phyloP scores from a whole-genome alignment of 2,888 invertebrate species.

The Opisthograptis luteolata region DNA sequence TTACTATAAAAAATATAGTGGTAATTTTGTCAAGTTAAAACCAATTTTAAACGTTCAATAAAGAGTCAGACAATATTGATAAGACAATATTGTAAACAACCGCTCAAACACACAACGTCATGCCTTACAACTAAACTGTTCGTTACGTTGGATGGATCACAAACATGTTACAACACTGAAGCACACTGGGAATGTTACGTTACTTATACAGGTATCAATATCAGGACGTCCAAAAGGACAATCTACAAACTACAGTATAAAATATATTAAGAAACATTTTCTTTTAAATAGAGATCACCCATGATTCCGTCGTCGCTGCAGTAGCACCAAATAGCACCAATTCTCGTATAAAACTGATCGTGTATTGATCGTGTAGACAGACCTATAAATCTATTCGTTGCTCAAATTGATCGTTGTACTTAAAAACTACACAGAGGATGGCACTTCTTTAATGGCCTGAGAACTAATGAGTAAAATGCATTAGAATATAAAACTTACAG shows the following conservation, averaged over 20 bases:
- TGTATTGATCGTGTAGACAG: constrained; percentile 43
- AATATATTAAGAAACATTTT: constrained; percentile 76
- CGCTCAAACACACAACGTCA: constrained; percentile 73
- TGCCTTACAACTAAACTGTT: constrained; percentile 72
- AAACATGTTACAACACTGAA: constrained; percentile 81
- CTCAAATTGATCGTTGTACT: constrained; percentile 70
- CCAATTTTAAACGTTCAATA: constrained; percentile 10
- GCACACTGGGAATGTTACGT: constrained; percentile 82
- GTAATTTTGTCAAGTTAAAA: too few species aligned
- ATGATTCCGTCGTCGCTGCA: constrained; percentile 65
- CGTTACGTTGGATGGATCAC: constrained; percentile 80
- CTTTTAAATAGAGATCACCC: constrained; percentile 79
- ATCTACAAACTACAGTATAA: constrained; percentile 60
- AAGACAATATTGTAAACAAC: too few species aligned
- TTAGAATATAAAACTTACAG: constrained; percentile 75
- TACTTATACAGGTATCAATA: constrained; percentile 82
- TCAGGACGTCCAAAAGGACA: constrained; percentile 55
- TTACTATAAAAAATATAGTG: too few species aligned
- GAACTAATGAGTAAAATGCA: constrained; percentile 83
- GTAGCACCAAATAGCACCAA: constrained; percentile 74
- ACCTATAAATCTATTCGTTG: constrained; percentile 55
- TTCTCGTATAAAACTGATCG: constrained; percentile 41
- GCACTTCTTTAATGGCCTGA: constrained; percentile 83
- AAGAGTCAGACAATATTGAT: constrained; percentile 59
- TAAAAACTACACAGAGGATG: constrained; percentile 80